These are phyloP conservation scores for Biston stratarius DNA, from an alignment of 2,888 invertebrate genomes.

Conservation along the genomic window DNA sequence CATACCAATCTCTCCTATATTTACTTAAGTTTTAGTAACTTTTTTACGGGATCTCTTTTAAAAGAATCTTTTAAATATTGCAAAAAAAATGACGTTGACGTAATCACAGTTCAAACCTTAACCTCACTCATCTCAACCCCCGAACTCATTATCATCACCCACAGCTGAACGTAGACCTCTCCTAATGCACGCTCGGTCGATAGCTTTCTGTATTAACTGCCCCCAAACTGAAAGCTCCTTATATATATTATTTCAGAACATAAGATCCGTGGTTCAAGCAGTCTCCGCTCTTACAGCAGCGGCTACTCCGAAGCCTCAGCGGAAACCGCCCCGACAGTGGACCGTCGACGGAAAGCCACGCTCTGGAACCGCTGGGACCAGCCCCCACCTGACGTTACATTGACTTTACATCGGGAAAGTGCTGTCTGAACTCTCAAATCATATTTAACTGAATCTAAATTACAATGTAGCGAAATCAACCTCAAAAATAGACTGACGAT, in stretches of 20 bases:
- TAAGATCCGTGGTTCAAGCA: conserved; percentile 74
- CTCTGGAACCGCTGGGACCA: conserved; percentile 72
- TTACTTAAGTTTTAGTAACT: too few species aligned
- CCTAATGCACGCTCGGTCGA: too few species aligned
- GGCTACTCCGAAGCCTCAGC: conserved; percentile 74
- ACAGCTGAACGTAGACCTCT: too few species aligned
- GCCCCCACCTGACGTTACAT: conserved; percentile 78
- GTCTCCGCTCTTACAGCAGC: conserved; percentile 77
- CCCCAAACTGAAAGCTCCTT: too few species aligned
- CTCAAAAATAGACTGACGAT: background rate
- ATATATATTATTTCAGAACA: conserved; percentile 60
- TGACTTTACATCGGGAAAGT: conserved; percentile 76
- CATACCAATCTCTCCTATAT: too few species aligned
- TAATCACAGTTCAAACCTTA: too few species aligned
- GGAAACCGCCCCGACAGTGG: conserved; percentile 63
- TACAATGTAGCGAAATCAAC: background rate
- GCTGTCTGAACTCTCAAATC: conserved; percentile 56
- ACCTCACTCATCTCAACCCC: too few species aligned
- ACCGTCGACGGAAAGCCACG: conserved; percentile 66
- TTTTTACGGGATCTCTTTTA: too few species aligned
- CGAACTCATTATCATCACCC: too few species aligned
- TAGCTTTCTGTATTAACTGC: too few species aligned
- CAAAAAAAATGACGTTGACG: too few species aligned
- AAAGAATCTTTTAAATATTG: too few species aligned
- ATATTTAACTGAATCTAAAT: background rate